Conservation (phyloP, 2,113 vertebrate genomes). For the Oryzias javanicus region DNA sequence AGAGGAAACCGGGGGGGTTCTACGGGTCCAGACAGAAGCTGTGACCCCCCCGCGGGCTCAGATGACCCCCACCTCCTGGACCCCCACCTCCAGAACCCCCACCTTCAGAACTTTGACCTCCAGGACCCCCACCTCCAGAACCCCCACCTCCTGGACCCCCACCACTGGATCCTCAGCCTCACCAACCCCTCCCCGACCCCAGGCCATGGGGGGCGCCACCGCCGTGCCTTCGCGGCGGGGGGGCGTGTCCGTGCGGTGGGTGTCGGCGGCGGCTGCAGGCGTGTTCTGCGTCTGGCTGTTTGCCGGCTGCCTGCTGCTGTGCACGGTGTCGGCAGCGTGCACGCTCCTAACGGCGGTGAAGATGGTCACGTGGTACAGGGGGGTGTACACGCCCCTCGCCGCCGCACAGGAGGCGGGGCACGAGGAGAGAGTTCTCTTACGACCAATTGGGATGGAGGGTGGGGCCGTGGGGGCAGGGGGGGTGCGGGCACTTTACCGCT, state of each 20-base stretch:
- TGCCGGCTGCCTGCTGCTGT: constrained; percentile 41
- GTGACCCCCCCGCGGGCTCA: background rate
- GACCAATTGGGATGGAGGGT: background rate
- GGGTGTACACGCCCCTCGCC: constrained; percentile 48
- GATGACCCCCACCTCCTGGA: no score
- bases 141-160: no score
- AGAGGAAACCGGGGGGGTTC: accelerated
- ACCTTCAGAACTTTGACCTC: no score
- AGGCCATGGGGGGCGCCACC: no score
- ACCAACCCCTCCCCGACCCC: no score
- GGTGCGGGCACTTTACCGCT: constrained; percentile 61
- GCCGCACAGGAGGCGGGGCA: background rate
- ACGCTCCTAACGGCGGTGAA: constrained; percentile 13
- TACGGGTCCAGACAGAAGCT: background rate
- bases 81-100: no score
- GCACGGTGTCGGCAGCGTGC: constrained; percentile 18
- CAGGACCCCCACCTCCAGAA: no score
- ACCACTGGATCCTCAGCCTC: no score
- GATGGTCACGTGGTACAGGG: constrained; percentile 53
- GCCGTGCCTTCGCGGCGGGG: no score
- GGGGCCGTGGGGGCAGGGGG: constrained; percentile 14
- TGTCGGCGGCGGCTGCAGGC: background rate
- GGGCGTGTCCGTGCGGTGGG: no score
- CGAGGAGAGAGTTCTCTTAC: background rate
- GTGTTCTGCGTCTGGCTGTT: constrained; percentile 72